These are phyloP conservation scores for Parotocinclus haroldoi DNA, from an alignment of 2,797 vertebrate genomes.

Conservation along the genomic window DNA sequence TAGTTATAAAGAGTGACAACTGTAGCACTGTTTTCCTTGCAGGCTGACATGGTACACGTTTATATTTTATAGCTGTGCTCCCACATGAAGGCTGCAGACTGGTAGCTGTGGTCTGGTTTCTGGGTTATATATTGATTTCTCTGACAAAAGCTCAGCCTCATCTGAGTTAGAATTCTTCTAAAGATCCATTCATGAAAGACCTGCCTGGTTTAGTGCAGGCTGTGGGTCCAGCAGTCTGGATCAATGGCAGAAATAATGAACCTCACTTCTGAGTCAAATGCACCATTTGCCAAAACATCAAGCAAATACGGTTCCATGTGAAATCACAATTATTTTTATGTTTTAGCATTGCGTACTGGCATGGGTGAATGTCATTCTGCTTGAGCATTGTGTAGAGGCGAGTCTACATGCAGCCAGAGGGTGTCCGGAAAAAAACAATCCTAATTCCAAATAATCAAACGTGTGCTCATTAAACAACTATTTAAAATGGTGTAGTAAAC, in stretches of 20 bases:
- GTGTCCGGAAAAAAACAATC: too few relatives aligned
- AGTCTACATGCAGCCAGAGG: too few relatives aligned
- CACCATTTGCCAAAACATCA: background rate
- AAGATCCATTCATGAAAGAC: conserved; percentile 39
- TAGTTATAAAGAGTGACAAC: too few relatives aligned
- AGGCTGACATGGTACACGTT: background rate
- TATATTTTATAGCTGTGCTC: conserved; percentile 6
- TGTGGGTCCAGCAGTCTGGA: conserved; percentile 18
- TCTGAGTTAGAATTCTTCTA: conserved; percentile 28
- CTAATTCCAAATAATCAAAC: too few relatives aligned
- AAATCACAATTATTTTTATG: too few relatives aligned
- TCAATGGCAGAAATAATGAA: conserved; percentile 34
- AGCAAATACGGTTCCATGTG: too few relatives aligned
- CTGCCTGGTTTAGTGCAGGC: conserved; percentile 24
- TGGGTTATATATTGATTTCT: conserved; percentile 43
- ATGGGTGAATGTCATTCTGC: too few relatives aligned
- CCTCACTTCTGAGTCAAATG: conserved; percentile 20
- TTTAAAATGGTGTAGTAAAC: too few relatives aligned
- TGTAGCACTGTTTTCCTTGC: too few relatives aligned
- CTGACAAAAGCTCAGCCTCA: conserved; percentile 28
- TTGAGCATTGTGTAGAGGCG: too few relatives aligned
- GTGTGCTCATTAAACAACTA: too few relatives aligned
- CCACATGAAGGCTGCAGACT: conserved; percentile 9
- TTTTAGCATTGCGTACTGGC: too few relatives aligned
- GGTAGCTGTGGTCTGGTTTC: conserved; percentile 16